A percentile compares a stretch with the other conserved stretches of the same genome.
phyloP scores from a whole-genome alignment of 1,140 invertebrate genomes.

The Sinonovacula constricta region DNA sequence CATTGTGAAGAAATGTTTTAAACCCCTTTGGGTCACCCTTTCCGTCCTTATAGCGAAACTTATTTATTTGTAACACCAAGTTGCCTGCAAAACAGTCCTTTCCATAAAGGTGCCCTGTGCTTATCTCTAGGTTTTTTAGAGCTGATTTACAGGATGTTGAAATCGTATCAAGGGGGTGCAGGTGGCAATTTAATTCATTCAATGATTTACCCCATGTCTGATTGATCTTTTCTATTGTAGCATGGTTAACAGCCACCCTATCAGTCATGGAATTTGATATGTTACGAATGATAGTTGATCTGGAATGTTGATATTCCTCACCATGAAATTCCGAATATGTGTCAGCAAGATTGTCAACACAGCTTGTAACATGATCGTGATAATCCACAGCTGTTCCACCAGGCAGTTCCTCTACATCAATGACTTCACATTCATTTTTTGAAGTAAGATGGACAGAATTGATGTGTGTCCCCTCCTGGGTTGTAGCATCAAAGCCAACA shows the following conservation, averaged over 20 bases:
- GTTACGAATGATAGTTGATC: slow-evolving; percentile 2
- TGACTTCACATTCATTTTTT: slow-evolving; percentile 19
- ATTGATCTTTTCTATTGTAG: slow-evolving; percentile 9
- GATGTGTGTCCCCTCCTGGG: slow-evolving; percentile 11
- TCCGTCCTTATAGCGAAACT: slow-evolving; percentile 48
- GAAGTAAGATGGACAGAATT: slow-evolving; percentile 47
- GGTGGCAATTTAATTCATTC: too few relatives aligned
- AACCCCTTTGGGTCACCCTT: slow-evolving; percentile 53
- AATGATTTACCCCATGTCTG: slow-evolving; percentile 7
- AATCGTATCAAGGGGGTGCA: slow-evolving; percentile 14
- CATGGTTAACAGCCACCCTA: slow-evolving; percentile 27
- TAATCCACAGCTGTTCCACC: slow-evolving; percentile 50
- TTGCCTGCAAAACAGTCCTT: slow-evolving; percentile 30
- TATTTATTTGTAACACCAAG: slow-evolving; percentile 44
- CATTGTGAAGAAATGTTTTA: slow-evolving; percentile 17
- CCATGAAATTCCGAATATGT: slow-evolving; percentile 7
- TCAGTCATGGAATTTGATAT: slow-evolving; percentile 37
- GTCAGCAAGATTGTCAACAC: slow-evolving; percentile 19
- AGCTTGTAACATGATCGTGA: slow-evolving; percentile 13
- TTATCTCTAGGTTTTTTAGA: neutral
- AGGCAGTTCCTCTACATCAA: slow-evolving; percentile 24
- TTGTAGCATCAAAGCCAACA: too few relatives aligned
- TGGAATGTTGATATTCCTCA: neutral
- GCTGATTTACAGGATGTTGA: neutral
- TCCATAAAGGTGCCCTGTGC: slow-evolving; percentile 9